Conservation (phyloP, 2,797 vertebrate species). For the Microchirus variegatus region DNA sequence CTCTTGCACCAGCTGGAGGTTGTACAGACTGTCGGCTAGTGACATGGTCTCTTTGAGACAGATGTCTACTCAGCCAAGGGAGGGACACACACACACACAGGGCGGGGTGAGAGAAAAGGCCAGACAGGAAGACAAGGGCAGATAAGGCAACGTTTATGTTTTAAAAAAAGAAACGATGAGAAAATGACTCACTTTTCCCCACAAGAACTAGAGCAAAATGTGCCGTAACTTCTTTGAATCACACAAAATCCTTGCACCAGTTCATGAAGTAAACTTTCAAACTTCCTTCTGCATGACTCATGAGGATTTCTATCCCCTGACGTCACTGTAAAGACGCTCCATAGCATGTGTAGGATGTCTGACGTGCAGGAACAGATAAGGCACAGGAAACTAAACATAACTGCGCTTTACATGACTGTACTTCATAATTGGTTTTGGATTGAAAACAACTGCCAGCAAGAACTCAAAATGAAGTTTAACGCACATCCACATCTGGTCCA, state of each 20-base stretch:
- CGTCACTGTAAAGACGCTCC: conserved; percentile 13
- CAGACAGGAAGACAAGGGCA: conserved; percentile 60
- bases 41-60: conserved; percentile 98
- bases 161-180: conserved; percentile 32
- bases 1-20: conserved; percentile 94
- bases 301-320: conserved; percentile 42
- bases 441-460: conserved; percentile 21
- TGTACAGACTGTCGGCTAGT: conserved; percentile 96
- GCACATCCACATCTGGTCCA: conserved; percentile 61
- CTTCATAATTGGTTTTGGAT: conserved; percentile 12
- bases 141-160: conserved; percentile 63
- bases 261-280: conserved; percentile 21
- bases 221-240: conserved; percentile 25
- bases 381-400: conserved; percentile 7
- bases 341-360: conserved; percentile 21
- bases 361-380: conserved; percentile 7
- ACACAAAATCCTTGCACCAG: conserved; percentile 2
- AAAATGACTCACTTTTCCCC: conserved; percentile 20
- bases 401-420: conserved; percentile 14
- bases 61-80: conserved; percentile 85
- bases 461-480: conserved; percentile 17
- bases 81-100: conserved; percentile 37
- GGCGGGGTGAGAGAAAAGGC: conserved; percentile 34
- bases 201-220: conserved; percentile 2
- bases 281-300: conserved; percentile 48